These are phyloP conservation scores for Mionectes olivaceus DNA, from an alignment of 2,797 vertebrate genomes.

Conservation along the genomic window DNA sequence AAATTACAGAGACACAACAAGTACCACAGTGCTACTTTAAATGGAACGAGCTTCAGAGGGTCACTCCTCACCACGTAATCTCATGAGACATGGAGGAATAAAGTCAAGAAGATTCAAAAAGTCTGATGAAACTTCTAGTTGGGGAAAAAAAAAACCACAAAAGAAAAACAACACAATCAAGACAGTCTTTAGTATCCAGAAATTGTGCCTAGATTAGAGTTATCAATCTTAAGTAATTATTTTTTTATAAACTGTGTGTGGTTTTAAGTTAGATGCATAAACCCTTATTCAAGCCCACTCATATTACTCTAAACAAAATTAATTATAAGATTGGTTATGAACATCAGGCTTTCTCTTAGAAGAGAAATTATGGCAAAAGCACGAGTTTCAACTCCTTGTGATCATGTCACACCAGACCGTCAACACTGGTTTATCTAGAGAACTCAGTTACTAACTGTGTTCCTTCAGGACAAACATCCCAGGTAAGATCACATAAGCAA, in stretches of 20 bases:
- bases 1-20: background rate
- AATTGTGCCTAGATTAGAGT: background rate
- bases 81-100: background rate
- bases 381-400: background rate
- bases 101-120: background rate
- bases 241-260: background rate
- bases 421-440: background rate
- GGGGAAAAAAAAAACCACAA: background rate
- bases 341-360: background rate
- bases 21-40: background rate
- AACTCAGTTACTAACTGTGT: background rate
- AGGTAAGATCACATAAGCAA: background rate
- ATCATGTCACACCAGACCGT: background rate
- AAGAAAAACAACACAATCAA: background rate
- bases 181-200: background rate
- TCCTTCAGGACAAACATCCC: background rate
- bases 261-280: background rate
- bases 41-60: background rate
- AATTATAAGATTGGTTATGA: background rate
- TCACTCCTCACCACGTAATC: background rate
- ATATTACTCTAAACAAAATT: background rate
- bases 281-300: background rate
- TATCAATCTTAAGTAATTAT: background rate
- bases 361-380: background rate
- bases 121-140: background rate